Conservation (phyloP, 2,888 invertebrate genomes). For the Temnothorax rugatulus region DNA sequence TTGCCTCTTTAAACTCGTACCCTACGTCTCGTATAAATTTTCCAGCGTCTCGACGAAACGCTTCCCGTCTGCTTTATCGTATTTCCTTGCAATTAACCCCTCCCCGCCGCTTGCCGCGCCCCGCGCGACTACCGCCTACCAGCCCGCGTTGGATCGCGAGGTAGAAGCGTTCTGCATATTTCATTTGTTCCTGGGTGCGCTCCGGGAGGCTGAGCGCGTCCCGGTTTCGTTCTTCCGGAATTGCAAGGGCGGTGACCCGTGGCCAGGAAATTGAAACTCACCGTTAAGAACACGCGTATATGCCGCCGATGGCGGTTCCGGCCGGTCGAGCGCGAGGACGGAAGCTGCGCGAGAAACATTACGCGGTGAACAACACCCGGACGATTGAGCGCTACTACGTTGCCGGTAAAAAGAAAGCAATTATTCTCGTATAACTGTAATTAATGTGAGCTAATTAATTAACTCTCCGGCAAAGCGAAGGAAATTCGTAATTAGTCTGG, state of each 20-base stretch:
- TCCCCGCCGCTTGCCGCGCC: slow-evolving; percentile 51
- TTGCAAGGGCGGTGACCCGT: slow-evolving; percentile 73
- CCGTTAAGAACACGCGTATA: slow-evolving; percentile 45
- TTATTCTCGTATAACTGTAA: slow-evolving; percentile 54
- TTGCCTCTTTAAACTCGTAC: slow-evolving; percentile 44
- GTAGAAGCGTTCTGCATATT: slow-evolving; percentile 78
- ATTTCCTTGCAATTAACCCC: slow-evolving; percentile 82
- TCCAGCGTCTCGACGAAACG: slow-evolving; percentile 73
- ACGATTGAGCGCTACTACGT: slow-evolving; percentile 18
- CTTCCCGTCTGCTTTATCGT: slow-evolving; percentile 77
- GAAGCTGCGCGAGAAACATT: background rate
- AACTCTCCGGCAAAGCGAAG: slow-evolving; percentile 23
- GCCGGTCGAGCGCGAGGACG: background rate
- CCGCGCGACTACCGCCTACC: slow-evolving; percentile 51
- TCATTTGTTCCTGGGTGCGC: slow-evolving; percentile 71
- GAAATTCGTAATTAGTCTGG: slow-evolving; percentile 41
- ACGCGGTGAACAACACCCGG: background rate
- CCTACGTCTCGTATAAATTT: slow-evolving; percentile 71
- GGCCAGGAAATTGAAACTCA: slow-evolving; percentile 73
- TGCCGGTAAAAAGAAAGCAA: background rate
- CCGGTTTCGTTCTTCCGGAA: slow-evolving; percentile 65
- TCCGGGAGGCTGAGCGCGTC: slow-evolving; percentile 56
- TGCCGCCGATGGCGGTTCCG: slow-evolving; percentile 24
- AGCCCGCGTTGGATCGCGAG: slow-evolving; percentile 60
- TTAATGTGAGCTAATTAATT: slow-evolving; percentile 68